phyloP scores from a whole-genome alignment of 35 echinoderm and acorn worm genomes.

The Ophioderma brevispina region DNA sequence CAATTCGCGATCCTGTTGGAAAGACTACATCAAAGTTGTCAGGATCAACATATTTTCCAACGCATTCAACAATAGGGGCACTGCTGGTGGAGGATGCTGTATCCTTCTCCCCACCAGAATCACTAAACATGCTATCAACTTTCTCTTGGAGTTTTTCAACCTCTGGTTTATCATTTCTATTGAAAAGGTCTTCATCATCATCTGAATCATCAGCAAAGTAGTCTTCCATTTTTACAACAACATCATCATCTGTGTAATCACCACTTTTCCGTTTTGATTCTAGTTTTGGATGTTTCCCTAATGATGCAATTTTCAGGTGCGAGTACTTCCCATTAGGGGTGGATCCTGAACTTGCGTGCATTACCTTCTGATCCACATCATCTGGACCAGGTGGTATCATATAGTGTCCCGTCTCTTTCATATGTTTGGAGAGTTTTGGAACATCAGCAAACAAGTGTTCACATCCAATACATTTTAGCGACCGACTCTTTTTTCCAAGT shows the following conservation, averaged over 20 bases:
- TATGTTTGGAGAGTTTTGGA: constrained; percentile 49
- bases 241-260: not conserved
- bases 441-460: constrained; percentile 48
- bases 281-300: not conserved
- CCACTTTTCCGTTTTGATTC: not conserved
- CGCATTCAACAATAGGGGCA: constrained; percentile 2
- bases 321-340: not conserved
- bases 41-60: constrained; percentile 59
- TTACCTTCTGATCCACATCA: not conserved
- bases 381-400: constrained; percentile 4
- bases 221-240: not conserved
- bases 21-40: constrained; percentile 72
- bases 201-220: not conserved
- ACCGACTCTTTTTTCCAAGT: constrained; percentile 26
- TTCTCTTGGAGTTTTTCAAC: constrained; percentile 4
- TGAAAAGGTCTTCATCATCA: not conserved
- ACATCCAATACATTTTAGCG: constrained; percentile 42
- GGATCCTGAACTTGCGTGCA: not conserved
- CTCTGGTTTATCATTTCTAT: not conserved
- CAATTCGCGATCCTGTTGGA: constrained; percentile 48
- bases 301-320: not conserved
- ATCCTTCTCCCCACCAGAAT: not conserved
- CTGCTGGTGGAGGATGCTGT: not conserved
- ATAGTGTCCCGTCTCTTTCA: constrained; percentile 63
- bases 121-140: not conserved